Conservation (phyloP, 2,888 invertebrate species). For the Noctua pronuba region DNA sequence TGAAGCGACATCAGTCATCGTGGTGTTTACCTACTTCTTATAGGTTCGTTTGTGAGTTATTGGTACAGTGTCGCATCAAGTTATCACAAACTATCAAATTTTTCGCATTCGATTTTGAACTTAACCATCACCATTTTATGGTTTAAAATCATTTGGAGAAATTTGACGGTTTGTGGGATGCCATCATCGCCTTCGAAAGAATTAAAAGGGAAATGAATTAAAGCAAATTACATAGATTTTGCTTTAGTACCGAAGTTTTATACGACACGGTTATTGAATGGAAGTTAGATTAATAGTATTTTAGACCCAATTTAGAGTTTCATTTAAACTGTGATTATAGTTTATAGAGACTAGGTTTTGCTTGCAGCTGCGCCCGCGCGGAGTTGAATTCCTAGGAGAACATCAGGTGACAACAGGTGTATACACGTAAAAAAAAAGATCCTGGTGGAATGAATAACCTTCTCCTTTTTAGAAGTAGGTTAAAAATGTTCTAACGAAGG, state of each 20-base stretch:
- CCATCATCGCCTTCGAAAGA: background rate
- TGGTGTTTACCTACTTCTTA: slow-evolving; percentile 13
- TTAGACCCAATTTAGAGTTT: slow-evolving; percentile 1
- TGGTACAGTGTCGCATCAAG: background rate
- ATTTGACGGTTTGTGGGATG: too few relatives aligned
- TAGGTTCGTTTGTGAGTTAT: slow-evolving; percentile 9
- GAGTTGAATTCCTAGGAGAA: too few relatives aligned
- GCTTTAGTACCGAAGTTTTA: background rate
- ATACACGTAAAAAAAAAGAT: background rate
- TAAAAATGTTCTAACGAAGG: background rate
- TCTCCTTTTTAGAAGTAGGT: background rate
- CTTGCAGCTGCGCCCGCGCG: too few relatives aligned
- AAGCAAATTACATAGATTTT: background rate
- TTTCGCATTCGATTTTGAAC: too few relatives aligned
- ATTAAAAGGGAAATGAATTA: background rate
- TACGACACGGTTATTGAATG: background rate
- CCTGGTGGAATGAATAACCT: background rate
- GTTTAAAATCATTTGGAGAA: too few relatives aligned
- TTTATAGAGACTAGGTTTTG: background rate
- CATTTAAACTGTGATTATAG: background rate
- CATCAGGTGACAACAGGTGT: too few relatives aligned
- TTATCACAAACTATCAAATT: too few relatives aligned
- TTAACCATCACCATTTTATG: too few relatives aligned
- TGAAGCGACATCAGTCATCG: slow-evolving; percentile 18
- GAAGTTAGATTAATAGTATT: background rate